These are phyloP conservation scores for Cyprinus carpio DNA, from an alignment of 2,113 vertebrate genomes.

Conservation along the genomic window DNA sequence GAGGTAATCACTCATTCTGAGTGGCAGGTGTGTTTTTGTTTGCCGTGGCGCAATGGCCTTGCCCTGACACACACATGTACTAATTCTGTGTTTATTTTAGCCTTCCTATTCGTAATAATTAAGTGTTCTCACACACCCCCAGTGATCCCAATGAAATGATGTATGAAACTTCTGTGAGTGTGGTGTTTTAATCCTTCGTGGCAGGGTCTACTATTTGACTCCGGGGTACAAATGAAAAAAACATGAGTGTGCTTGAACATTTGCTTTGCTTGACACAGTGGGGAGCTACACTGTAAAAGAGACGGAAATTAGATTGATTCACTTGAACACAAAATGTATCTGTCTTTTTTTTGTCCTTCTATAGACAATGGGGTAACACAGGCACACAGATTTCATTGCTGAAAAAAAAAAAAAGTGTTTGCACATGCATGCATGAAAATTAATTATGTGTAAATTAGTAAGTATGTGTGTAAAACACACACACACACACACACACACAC, in stretches of 20 bases:
- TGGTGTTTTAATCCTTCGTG: conserved; percentile 1
- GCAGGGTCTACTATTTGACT: background rate
- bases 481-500: too few relatives aligned
- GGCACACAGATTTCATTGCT: background rate
- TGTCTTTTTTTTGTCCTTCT: background rate
- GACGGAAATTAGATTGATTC: background rate
- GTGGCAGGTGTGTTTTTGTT: conserved; percentile 70
- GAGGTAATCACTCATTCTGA: conserved; percentile 77
- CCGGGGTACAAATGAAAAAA: background rate
- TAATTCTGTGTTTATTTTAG: conserved; percentile 63
- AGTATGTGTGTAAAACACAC: too few relatives aligned
- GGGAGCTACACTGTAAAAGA: background rate
- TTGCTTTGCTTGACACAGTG: background rate
- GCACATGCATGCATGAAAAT: too few relatives aligned
- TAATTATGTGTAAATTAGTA: too few relatives aligned
- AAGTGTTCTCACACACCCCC: conserved; percentile 56
- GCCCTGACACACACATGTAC: conserved; percentile 4
- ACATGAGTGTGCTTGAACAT: background rate
- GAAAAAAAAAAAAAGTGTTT: background rate
- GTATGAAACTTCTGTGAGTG: background rate
- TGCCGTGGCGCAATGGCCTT: conserved; percentile 58
- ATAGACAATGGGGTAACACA: background rate
- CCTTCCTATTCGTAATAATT: conserved; percentile 69
- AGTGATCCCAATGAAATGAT: conserved; percentile 18
- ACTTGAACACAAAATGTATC: background rate